phyloP scores from a whole-genome alignment of 2,888 invertebrate genomes.

The Cylindroiulus punctatus region DNA sequence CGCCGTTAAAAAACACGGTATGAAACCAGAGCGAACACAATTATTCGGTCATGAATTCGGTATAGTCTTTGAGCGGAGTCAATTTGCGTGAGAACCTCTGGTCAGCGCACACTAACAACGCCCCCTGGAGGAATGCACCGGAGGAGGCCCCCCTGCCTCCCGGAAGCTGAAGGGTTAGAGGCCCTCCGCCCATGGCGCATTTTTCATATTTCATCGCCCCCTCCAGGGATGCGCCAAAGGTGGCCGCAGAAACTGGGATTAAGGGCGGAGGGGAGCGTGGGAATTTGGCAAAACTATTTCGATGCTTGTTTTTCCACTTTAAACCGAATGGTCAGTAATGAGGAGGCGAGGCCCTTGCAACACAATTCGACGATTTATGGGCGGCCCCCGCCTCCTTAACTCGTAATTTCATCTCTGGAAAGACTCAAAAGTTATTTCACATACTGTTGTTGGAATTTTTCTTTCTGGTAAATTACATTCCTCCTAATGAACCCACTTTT shows the following conservation, averaged over 20 bases:
- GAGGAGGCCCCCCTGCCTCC: not conserved
- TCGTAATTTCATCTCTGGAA: too few species aligned
- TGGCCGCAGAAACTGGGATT: not conserved
- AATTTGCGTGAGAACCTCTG: not conserved
- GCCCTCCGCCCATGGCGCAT: constrained; percentile 3
- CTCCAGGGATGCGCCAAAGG: not conserved
- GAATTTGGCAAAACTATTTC: too few species aligned
- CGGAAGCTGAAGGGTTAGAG: constrained; percentile 20
- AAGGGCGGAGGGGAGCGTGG: constrained; percentile 21
- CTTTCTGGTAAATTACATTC: too few species aligned
- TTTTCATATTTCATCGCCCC: not conserved
- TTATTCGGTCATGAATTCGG: constrained; percentile 5
- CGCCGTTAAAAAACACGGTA: not conserved
- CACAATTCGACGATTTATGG: too few species aligned
- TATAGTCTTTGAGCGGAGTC: not conserved
- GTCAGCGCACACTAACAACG: not conserved
- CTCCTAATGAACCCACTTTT: too few species aligned
- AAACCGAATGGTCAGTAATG: too few species aligned
- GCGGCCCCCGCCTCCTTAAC: too few species aligned
- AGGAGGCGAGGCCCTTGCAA: too few species aligned
- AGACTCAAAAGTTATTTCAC: too few species aligned
- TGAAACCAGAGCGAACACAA: not conserved
- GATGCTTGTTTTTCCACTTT: too few species aligned
- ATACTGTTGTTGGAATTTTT: too few species aligned
- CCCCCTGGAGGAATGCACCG: constrained; percentile 25